Base-by-base conservation (phyloP, 2,113 vertebrate genomes). In the Xenopus tropicalis region DNA sequence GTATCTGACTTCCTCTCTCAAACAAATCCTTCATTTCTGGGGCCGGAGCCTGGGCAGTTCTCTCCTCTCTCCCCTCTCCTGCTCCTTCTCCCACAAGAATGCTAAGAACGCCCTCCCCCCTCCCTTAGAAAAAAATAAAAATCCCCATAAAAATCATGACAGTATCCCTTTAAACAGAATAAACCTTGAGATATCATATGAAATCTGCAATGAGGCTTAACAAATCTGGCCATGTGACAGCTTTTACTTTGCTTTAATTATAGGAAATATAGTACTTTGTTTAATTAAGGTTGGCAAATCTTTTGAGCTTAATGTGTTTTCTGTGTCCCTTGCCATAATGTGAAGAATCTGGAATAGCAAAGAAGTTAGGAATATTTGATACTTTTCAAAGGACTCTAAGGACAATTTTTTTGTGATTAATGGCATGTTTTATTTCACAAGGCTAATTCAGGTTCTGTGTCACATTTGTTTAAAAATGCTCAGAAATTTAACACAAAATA, bases 401-500 rank as follows among this genome's bases (percentile, higher is more conserved):
- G 72, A 75, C 72, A 75, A 69, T 75, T 75, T 62, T 75, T 58
- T 66, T 62, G 57, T 69, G 72, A 75, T 75, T 75, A 75, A 75
- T 75, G 66, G 44, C 57, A 62, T 75, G 72, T 22, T 66, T 75
- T 22, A 62, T 75, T 75, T 75, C 58, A 61, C 46, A 69, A 62
- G 72, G 72, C 72, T 75, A 75, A 75, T 51, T 75, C 54, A 69
- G 57, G 69, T 62, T 69, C 72, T 66, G 62, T 69, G 72, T 75
- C 65, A 62, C 72, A 75, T 67, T 75, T 63, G 66, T 61, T 75
- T 69, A 75, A 62, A 4, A 37, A 25, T 46, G 62, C 72, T 9
- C 21, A 66, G 66, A 69, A 68, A 75, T 61, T 42, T 43, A 69
- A 57, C 52, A 66, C 65, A 69, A 62, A 75, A 75, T 75, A 61